phyloP scores from a whole-genome alignment of 2,888 invertebrate species.

The Drosophila yooni region DNA sequence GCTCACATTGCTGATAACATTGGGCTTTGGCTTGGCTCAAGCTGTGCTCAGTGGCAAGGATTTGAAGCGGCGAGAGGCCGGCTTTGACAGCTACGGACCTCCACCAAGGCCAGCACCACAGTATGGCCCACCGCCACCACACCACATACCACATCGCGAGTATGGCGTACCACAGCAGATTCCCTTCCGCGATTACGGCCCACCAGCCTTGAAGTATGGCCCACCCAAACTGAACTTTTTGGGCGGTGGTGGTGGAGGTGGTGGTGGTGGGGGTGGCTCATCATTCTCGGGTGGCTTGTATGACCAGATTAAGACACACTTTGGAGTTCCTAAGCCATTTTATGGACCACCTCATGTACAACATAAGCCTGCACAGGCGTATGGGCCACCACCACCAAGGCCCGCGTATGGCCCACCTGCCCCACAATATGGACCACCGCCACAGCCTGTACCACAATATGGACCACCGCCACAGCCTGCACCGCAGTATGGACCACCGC shows the following conservation, averaged over 20 bases:
- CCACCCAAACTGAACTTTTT: conserved; percentile 85
- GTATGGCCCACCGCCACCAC: conserved; percentile 84
- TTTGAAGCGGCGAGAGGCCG: conserved; percentile 72
- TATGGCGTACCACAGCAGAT: conserved; percentile 83
- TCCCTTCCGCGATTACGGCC: conserved; percentile 83
- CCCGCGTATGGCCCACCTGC: conserved; percentile 59
- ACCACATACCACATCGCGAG: conserved; percentile 86
- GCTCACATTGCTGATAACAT: conserved; percentile 60
- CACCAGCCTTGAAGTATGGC: conserved; percentile 85
- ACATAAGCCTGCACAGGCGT: conserved; percentile 66
- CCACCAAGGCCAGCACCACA: conserved; percentile 86
- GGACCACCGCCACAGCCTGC: conserved; percentile 83
- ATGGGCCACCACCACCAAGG: conserved; percentile 68
- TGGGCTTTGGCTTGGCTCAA: conserved; percentile 53
- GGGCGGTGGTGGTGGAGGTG: conserved; percentile 85
- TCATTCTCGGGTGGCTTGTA: conserved; percentile 63
- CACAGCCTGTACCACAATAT: conserved; percentile 83
- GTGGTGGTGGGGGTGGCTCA: conserved; percentile 80
- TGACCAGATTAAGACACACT: conserved; percentile 84
- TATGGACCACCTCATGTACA: conserved; percentile 85
- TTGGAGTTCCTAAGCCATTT: conserved; percentile 83
- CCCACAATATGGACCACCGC: conserved; percentile 82
- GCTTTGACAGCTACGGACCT: conserved; percentile 86
- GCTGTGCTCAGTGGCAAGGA: conserved; percentile 78
- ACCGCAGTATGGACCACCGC: conserved; percentile 75